These are phyloP conservation scores for Bufo bufo DNA, from an alignment of 2,113 vertebrate species.

Conservation along the genomic window DNA sequence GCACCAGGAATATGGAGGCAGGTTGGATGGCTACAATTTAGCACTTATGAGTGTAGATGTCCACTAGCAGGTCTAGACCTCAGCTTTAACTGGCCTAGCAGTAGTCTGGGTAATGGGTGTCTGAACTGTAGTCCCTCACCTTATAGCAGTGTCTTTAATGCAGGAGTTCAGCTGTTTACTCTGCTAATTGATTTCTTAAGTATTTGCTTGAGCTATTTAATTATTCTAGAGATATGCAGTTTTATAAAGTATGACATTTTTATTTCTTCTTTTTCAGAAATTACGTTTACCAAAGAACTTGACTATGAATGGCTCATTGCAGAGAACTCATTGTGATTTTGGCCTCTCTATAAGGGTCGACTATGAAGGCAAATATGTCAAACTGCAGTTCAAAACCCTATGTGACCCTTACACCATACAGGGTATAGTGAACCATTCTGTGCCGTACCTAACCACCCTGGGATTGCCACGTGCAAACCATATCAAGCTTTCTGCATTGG, in stretches of 20 bases:
- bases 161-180: too few relatives aligned
- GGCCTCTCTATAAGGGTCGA: constrained; percentile 67
- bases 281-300: constrained; percentile 67
- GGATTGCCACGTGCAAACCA: constrained; percentile 71
- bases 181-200: too few relatives aligned
- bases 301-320: constrained; percentile 67
- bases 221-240: background rate
- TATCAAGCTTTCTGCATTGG: constrained; percentile 62
- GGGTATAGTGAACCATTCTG: constrained; percentile 72
- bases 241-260: background rate
- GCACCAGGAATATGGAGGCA: too few relatives aligned
- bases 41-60: too few relatives aligned
- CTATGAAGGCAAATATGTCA: constrained; percentile 65
- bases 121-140: too few relatives aligned
- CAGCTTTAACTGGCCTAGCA: too few relatives aligned
- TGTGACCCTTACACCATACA: constrained; percentile 66
- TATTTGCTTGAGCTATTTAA: background rate
- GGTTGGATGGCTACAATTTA: too few relatives aligned
- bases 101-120: too few relatives aligned
- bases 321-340: constrained; percentile 61
- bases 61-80: too few relatives aligned
- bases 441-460: constrained; percentile 64
- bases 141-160: too few relatives aligned
- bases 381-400: constrained; percentile 68
- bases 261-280: constrained; percentile 65